These are phyloP conservation scores for Fragum sueziense DNA, from an alignment of 2,888 invertebrate genomes.

Conservation along the genomic window DNA sequence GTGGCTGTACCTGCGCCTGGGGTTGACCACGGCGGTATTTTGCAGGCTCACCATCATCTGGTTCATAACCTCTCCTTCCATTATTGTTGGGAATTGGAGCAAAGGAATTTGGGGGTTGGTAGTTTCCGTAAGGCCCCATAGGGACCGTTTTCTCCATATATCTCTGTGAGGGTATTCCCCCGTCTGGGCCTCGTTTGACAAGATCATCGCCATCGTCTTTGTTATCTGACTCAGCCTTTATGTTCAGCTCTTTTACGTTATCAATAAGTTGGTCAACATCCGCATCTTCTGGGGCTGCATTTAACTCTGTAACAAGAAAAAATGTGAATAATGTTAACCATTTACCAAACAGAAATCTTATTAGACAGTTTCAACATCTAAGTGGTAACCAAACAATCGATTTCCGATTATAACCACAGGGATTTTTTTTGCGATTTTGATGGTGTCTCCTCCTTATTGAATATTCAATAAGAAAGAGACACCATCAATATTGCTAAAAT, in stretches of 20 bases:
- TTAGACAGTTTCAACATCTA: too few relatives aligned
- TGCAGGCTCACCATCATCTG: background rate
- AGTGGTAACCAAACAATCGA: too few relatives aligned
- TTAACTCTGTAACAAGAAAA: background rate
- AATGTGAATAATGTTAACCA: background rate
- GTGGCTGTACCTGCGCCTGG: background rate
- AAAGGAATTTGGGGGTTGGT: slow-evolving; percentile 1
- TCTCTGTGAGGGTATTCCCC: background rate
- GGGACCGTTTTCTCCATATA: slow-evolving; percentile 25
- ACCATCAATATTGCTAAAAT: too few relatives aligned
- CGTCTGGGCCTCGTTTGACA: slow-evolving; percentile 14
- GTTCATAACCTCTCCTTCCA: slow-evolving; percentile 2
- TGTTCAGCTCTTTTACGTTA: slow-evolving; percentile 44
- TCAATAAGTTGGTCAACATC: slow-evolving; percentile 5
- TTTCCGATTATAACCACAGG: too few relatives aligned
- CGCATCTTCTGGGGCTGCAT: background rate
- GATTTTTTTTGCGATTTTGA: too few relatives aligned
- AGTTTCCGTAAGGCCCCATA: slow-evolving; percentile 30
- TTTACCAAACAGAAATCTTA: too few relatives aligned
- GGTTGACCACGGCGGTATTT: slow-evolving; percentile 2
- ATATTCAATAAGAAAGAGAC: too few relatives aligned
- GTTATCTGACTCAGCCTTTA: slow-evolving; percentile 16
- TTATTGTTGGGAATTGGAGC: slow-evolving; percentile 15
- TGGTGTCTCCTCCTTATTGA: too few relatives aligned
- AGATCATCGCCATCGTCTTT: slow-evolving; percentile 18